Conservation (phyloP, 2,888 invertebrate genomes). For the Zonitis immaculata region DNA sequence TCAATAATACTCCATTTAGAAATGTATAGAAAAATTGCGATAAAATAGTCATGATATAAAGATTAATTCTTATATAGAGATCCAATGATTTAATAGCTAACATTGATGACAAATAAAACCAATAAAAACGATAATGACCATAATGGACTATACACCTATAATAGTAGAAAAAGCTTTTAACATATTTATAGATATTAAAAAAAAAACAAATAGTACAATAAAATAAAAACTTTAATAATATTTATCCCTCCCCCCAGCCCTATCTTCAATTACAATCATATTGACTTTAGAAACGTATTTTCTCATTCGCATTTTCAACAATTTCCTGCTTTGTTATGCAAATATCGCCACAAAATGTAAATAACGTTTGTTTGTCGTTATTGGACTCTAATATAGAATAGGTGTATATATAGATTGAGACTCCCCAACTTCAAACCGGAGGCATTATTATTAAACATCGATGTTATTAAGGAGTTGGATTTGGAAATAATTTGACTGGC, state of each 20-base stretch:
- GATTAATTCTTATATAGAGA: background rate
- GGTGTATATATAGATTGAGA: too few species aligned
- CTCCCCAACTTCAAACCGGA: background rate
- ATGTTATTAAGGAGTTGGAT: slow-evolving; percentile 9
- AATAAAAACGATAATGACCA: background rate
- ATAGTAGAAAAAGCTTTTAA: background rate
- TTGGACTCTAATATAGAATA: slow-evolving; percentile 13
- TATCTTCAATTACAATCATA: background rate
- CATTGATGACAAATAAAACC: background rate
- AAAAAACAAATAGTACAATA: background rate
- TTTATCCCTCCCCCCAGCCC: too few species aligned
- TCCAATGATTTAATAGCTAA: background rate
- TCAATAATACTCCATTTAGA: too few species aligned
- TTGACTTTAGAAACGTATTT: background rate
- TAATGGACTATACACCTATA: background rate
- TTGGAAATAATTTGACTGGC: slow-evolving; percentile 14
- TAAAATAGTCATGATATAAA: background rate
- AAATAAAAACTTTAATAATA: too few species aligned
- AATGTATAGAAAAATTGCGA: too few species aligned
- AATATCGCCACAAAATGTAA: slow-evolving; percentile 19
- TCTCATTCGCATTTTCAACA: background rate
- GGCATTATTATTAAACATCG: slow-evolving; percentile 17
- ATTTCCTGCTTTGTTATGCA: slow-evolving; percentile 18
- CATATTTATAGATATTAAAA: too few species aligned
- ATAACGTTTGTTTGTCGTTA: slow-evolving; percentile 21